Percentiles rank a stretch among this genome's conserved stretches.
phyloP scores from a whole-genome alignment of 2,888 invertebrate genomes.

The Pomacea canaliculata region DNA sequence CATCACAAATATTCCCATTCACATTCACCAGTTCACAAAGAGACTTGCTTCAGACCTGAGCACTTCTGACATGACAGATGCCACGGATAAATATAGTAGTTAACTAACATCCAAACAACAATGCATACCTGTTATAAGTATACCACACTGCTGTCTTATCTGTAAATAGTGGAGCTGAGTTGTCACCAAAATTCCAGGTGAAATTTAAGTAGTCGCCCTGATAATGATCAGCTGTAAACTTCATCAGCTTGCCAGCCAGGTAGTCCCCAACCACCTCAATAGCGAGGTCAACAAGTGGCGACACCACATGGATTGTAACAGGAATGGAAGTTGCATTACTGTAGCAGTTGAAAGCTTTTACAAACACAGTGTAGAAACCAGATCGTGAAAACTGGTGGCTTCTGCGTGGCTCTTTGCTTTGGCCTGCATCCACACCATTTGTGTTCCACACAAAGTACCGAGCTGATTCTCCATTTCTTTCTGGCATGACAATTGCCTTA shows the following conservation, averaged over 20 bases:
- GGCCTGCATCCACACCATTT: not conserved
- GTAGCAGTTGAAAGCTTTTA: slow-evolving; percentile 57
- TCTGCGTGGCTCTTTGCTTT: not conserved
- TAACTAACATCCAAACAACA: too few relatives aligned
- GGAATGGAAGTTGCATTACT: slow-evolving; percentile 53
- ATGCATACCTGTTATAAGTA: slow-evolving; percentile 6
- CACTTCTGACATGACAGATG: too few relatives aligned
- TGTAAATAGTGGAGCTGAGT: slow-evolving; percentile 33
- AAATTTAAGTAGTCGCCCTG: slow-evolving; percentile 62
- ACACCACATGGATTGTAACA: slow-evolving; percentile 51
- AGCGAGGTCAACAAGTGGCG: slow-evolving; percentile 39
- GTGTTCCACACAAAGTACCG: slow-evolving; percentile 10
- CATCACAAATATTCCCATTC: too few relatives aligned
- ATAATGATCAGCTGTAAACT: slow-evolving; percentile 52
- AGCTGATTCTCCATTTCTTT: too few relatives aligned
- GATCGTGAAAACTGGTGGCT: slow-evolving; percentile 17
- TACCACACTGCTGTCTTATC: slow-evolving; percentile 52
- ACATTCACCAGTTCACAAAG: too few relatives aligned
- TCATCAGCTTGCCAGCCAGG: slow-evolving; percentile 47
- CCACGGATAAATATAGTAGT: too few relatives aligned
- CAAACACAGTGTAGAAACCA: slow-evolving; percentile 42
- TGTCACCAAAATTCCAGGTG: slow-evolving; percentile 68
- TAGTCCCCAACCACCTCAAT: slow-evolving; percentile 41
- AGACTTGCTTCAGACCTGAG: too few relatives aligned
- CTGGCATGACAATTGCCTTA: slow-evolving; percentile 19